These are phyloP conservation scores for Coregonus suidteri DNA, from an alignment of 2,797 vertebrate genomes.

Conservation along the genomic window DNA sequence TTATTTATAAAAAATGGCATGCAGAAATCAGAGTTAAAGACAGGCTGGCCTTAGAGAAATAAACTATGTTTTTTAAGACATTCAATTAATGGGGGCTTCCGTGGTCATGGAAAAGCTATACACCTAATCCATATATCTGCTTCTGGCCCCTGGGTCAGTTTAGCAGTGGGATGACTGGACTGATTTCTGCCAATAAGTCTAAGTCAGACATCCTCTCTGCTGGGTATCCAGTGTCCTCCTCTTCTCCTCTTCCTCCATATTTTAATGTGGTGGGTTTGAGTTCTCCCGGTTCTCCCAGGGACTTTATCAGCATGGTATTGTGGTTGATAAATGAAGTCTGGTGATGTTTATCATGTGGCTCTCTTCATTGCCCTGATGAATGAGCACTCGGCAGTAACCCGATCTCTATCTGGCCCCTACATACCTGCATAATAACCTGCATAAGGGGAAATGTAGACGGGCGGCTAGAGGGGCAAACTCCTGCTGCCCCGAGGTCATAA, in stretches of 20 bases:
- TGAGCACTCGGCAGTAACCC: slow-evolving; percentile 57
- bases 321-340: slow-evolving; percentile 30
- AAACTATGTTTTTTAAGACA: neutral
- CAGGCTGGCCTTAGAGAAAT: neutral
- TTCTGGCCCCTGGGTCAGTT: neutral
- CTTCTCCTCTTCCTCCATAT: neutral
- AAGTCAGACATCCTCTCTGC: neutral
- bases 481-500: slow-evolving; percentile 50
- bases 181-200: neutral
- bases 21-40: neutral
- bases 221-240: neutral
- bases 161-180: neutral
- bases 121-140: neutral
- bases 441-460: slow-evolving; percentile 56
- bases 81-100: neutral
- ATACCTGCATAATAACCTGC: slow-evolving; percentile 69
- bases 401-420: slow-evolving; percentile 51
- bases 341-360: slow-evolving; percentile 32
- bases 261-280: slow-evolving; percentile 2
- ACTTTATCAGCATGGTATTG: slow-evolving; percentile 10
- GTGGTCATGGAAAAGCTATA: neutral
- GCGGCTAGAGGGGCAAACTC: slow-evolving; percentile 45
- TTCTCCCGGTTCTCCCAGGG: neutral
- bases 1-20: neutral
- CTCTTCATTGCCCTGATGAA: slow-evolving; percentile 47